Evolutionary conservation across 2,797 vertebrate genomes (phyloP).

Genomic region (Syngnathus rostellatus): DNA sequence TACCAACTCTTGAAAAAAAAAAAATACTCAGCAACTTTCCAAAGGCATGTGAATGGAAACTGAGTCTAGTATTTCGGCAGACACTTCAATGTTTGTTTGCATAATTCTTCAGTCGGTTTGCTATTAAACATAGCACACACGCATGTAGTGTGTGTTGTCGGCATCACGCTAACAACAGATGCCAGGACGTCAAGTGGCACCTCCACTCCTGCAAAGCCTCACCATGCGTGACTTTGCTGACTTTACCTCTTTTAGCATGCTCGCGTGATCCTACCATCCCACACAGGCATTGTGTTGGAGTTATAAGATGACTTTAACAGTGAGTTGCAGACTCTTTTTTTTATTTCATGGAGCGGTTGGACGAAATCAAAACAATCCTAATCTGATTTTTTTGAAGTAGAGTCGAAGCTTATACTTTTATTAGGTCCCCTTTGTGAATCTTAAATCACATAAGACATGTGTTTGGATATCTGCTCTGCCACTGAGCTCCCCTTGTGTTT

Average conservation of each 20-base stretch:
- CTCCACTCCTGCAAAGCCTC: conserved; percentile 33
- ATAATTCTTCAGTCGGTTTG: background rate
- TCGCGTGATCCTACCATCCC: conserved; percentile 48
- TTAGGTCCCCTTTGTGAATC: no score
- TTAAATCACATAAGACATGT: background rate
- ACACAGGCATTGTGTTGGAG: conserved; percentile 7
- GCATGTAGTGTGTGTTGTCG: background rate
- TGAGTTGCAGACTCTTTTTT: no score
- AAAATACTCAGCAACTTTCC: no score
- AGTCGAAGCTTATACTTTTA: no score
- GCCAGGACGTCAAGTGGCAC: conserved; percentile 46
- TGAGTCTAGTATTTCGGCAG: background rate
- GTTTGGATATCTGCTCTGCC: background rate
- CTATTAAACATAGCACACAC: background rate
- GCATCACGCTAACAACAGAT: conserved; percentile 51
- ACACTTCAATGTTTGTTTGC: conserved; percentile 2
- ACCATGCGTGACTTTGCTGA: conserved; percentile 48
- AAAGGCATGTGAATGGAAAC: background rate
- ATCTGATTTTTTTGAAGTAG: no score
- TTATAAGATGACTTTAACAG: background rate
- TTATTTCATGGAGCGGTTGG: no score
- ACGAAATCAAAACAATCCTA: no score
- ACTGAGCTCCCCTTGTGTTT: background rate
- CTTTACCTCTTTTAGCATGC: conserved; percentile 49
- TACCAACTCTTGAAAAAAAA: no score